phyloP scores from a whole-genome alignment of 2,113 vertebrate species.

The Copsychus sechellarum region DNA sequence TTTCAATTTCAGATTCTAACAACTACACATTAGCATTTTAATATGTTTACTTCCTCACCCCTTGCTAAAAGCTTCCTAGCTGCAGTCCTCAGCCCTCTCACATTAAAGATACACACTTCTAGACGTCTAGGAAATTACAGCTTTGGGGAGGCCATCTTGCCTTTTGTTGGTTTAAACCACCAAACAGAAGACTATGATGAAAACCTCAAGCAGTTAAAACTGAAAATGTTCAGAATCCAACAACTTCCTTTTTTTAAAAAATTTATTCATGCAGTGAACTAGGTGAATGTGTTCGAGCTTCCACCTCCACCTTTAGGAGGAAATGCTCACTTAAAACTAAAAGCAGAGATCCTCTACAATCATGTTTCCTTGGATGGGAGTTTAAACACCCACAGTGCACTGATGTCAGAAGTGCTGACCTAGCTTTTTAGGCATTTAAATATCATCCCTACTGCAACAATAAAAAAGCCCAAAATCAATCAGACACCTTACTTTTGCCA shows the following conservation, averaged over 20 bases:
- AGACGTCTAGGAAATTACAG: not conserved
- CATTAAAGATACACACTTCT: not conserved
- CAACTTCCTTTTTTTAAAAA: not conserved
- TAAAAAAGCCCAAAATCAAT: not conserved
- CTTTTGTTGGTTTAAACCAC: not conserved
- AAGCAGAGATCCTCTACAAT: not conserved
- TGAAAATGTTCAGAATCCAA: not conserved
- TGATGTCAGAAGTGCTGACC: not conserved
- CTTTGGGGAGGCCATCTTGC: not conserved
- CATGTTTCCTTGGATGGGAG: not conserved
- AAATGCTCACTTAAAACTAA: not conserved
- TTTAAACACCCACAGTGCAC: not conserved
- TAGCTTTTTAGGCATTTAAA: conserved; percentile 26
- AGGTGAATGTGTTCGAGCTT: not conserved
- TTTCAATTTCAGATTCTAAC: conserved; percentile 4
- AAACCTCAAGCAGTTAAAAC: not conserved
- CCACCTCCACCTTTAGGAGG: not conserved
- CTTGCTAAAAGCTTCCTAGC: conserved; percentile 2
- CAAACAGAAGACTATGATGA: not conserved
- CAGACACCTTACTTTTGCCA: not conserved
- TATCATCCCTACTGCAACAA: not conserved
- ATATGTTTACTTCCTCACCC: not conserved
- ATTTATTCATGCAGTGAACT: not conserved
- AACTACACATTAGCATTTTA: not conserved
- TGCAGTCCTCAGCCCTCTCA: not conserved